Percentiles rank a stretch among this genome's conserved stretches.
Evolutionary conservation across 2,888 invertebrate species (phyloP).

Genomic region (Tachina fera): DNA sequence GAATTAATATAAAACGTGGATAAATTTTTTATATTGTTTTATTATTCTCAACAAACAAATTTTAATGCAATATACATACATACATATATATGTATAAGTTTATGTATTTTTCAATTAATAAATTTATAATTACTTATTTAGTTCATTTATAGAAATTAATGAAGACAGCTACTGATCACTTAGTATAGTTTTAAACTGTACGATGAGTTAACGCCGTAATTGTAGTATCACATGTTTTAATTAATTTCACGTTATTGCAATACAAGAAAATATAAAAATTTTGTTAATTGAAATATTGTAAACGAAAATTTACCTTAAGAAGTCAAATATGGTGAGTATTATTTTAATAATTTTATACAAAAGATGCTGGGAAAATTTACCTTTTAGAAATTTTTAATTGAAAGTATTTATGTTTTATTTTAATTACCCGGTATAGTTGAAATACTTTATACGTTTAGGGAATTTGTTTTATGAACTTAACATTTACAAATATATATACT

Average conservation of each 20-base stretch:
- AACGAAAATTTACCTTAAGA: no score
- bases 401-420: no score
- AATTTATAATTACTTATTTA: neutral
- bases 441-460: no score
- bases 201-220: neutral
- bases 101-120: neutral
- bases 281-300: no score
- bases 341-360: no score
- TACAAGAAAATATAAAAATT: neutral
- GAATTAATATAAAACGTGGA: neutral
- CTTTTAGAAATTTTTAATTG: no score
- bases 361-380: no score
- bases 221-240: no score
- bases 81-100: neutral
- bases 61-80: neutral
- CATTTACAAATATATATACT: no score
- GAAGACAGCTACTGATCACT: neutral
- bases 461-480: no score
- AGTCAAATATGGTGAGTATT: no score
- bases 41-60: neutral
- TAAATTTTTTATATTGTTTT: neutral
- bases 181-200: conserved; percentile 7
- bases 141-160: neutral
- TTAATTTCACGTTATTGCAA: neutral
- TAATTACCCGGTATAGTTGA: no score